Percentiles rank a stretch among this genome's conserved stretches.
Evolutionary conservation across 2,113 vertebrate genomes (phyloP).

Genomic region (Eira barbara): DNA sequence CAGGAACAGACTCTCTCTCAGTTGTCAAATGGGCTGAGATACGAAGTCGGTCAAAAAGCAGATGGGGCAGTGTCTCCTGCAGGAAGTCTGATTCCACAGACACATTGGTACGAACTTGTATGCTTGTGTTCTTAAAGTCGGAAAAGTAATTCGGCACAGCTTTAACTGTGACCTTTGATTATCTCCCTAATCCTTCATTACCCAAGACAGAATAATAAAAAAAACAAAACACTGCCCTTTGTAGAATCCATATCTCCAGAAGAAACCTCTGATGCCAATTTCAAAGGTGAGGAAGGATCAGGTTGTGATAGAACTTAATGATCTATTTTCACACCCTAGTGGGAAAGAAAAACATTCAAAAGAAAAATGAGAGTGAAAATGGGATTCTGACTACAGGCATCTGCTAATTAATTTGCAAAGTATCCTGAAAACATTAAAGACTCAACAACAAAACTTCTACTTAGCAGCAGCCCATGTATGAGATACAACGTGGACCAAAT

Average conservation of each 20-base stretch:
- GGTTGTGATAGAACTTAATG: slow-evolving; percentile 33
- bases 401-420: background rate
- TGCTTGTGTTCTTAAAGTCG: background rate
- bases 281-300: slow-evolving; percentile 37
- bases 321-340: slow-evolving; percentile 3
- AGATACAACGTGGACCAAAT: background rate
- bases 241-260: slow-evolving; percentile 35
- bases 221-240: slow-evolving; percentile 48
- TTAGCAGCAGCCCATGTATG: background rate
- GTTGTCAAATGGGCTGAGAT: background rate
- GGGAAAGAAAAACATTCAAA: background rate
- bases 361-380: slow-evolving; percentile 3
- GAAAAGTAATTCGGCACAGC: slow-evolving; percentile 46
- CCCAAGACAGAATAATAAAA: background rate
- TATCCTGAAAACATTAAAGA: background rate
- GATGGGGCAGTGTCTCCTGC: background rate
- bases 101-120: background rate
- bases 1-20: background rate
- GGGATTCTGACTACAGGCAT: background rate
- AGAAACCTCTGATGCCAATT: slow-evolving; percentile 47
- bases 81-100: slow-evolving; percentile 6
- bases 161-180: slow-evolving; percentile 46
- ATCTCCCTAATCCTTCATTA: slow-evolving; percentile 41
- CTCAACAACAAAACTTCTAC: background rate
- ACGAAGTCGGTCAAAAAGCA: background rate